Conservation (phyloP, 2,113 vertebrate species). For the Bungarus multicinctus region DNA sequence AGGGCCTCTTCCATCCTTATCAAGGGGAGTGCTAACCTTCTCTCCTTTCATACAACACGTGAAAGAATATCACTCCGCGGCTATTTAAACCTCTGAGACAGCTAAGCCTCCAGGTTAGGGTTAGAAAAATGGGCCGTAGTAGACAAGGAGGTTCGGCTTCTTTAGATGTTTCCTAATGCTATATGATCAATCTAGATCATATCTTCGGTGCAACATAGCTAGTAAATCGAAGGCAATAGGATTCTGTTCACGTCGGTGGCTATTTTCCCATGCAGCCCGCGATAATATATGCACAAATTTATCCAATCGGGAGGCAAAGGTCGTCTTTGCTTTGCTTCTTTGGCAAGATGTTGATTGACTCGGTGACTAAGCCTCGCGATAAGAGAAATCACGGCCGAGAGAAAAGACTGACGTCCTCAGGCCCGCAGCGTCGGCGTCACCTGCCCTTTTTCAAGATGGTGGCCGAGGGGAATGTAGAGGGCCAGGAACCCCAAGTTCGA, state of each 20-base stretch:
- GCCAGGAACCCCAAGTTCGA: rapidly evolving
- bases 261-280: rapidly evolving
- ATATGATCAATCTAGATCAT: too few species aligned
- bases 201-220: background rate
- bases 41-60: constrained; percentile 88
- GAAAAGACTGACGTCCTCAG: background rate
- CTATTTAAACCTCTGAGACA: rapidly evolving
- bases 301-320: constrained; percentile 16
- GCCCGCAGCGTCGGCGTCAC: background rate
- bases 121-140: rapidly evolving
- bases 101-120: rapidly evolving
- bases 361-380: background rate
- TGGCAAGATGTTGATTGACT: background rate
- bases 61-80: rapidly evolving
- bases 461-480: rapidly evolving
- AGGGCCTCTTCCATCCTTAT: constrained; percentile 94
- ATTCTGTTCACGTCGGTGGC: background rate
- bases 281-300: background rate
- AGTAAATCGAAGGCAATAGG: background rate
- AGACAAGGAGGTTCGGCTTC: rapidly evolving
- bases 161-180: too few species aligned
- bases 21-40: constrained; percentile 99
- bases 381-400: background rate
- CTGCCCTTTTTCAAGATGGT: background rate
- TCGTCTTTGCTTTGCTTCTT: too few species aligned